phyloP scores from a whole-genome alignment of 2,888 invertebrate genomes.

The Dioctria rufipes region DNA sequence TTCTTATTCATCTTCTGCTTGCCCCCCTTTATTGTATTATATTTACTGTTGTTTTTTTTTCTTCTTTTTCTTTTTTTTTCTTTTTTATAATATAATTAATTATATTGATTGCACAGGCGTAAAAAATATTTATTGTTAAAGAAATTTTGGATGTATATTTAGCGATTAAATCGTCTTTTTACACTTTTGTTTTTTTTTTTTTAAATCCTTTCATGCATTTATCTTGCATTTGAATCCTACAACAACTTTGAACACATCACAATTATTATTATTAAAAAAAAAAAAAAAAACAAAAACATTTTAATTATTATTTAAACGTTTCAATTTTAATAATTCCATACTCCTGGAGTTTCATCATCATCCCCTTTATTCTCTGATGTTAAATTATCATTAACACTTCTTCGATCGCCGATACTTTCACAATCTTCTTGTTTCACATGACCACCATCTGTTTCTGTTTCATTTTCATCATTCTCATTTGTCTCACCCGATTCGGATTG shows the following conservation, averaged over 20 bases:
- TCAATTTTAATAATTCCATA: conserved; percentile 55
- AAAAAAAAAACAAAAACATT: conserved; percentile 12
- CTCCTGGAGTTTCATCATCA: conserved; percentile 54
- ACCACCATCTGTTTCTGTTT: conserved; percentile 16
- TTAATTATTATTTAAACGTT: background rate
- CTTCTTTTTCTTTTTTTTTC: too few relatives aligned
- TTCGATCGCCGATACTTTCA: conserved; percentile 23
- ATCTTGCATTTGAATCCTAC: background rate
- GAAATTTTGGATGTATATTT: conserved; percentile 9
- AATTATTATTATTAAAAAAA: background rate
- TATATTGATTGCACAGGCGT: conserved; percentile 57
- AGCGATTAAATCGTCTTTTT: conserved; percentile 51
- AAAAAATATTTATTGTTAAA: conserved; percentile 44
- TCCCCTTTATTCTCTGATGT: conserved; percentile 40
- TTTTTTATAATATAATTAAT: conserved; percentile 22
- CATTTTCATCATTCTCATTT: conserved; percentile 47
- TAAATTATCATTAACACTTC: conserved; percentile 7
- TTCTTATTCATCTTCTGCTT: background rate
- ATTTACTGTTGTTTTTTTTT: conserved; percentile 18
- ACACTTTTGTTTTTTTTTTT: conserved; percentile 29
- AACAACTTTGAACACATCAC: conserved; percentile 52
- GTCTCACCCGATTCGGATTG: conserved; percentile 47
- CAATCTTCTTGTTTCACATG: conserved; percentile 37
- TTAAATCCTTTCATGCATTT: background rate
- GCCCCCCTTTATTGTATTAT: background rate